Evolutionary conservation across 2,888 invertebrate species (phyloP).

Genomic region (Drosophila prostipennis): DNA sequence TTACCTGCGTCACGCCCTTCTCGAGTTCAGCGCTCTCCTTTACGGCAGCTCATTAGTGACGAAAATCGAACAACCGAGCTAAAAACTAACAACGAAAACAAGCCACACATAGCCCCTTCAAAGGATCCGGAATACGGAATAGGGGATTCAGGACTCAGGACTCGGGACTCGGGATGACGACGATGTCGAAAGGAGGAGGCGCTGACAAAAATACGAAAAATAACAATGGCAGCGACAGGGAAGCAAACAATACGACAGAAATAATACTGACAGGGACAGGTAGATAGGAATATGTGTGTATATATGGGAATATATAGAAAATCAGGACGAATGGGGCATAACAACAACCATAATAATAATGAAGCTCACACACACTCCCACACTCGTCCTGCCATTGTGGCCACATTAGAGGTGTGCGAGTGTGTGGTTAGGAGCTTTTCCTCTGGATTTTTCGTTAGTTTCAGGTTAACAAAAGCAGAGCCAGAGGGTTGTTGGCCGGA

Average conservation of each 20-base stretch:
- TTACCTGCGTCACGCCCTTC: conserved; percentile 67
- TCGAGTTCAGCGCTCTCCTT: conserved; percentile 65
- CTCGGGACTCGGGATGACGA: conserved; percentile 37
- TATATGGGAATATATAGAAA: conserved; percentile 19
- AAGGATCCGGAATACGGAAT: conserved; percentile 48
- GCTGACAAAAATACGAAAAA: conserved; percentile 43
- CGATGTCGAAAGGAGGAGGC: conserved; percentile 53
- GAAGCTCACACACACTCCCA: conserved; percentile 36
- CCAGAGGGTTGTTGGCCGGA: conserved; percentile 33
- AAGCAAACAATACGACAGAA: conserved; percentile 75
- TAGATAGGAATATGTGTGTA: conserved; percentile 4
- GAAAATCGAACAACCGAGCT: conserved; percentile 65
- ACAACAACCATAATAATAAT: conserved; percentile 56
- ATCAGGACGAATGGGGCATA: conserved; percentile 54
- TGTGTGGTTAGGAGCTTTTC: conserved; percentile 11
- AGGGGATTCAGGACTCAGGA: conserved; percentile 35
- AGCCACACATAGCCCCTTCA: conserved; percentile 56
- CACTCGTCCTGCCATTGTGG: conserved; percentile 23
- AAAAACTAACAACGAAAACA: conserved; percentile 48
- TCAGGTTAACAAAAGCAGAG: conserved; percentile 74
- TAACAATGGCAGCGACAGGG: conserved; percentile 68
- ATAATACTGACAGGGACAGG: conserved; percentile 57
- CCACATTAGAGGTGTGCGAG: conserved; percentile 56
- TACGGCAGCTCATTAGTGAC: conserved; percentile 73
- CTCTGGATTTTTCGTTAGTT: conserved; percentile 65